Percentiles rank a stretch among this genome's conserved stretches.
These are phyloP conservation scores for Vultur gryphus DNA, from an alignment of 2,797 vertebrate species.

Conservation along the genomic window DNA sequence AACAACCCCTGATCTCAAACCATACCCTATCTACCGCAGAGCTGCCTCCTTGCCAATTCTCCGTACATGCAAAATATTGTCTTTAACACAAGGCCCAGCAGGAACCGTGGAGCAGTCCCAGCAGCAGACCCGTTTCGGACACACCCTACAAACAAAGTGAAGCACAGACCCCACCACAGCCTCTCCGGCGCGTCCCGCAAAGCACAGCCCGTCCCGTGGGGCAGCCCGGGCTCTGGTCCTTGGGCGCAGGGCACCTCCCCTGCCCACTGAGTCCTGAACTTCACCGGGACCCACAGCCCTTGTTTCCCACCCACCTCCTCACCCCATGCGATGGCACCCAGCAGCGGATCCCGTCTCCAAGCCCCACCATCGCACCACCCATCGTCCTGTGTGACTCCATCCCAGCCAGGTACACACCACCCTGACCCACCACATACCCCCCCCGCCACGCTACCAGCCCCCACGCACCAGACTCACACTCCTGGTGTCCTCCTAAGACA, in stretches of 20 bases:
- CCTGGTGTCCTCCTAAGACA: neutral
- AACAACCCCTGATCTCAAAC: neutral
- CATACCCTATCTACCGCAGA: neutral
- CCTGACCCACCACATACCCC: too few relatives aligned
- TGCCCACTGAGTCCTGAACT: neutral
- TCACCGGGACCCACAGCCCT: neutral
- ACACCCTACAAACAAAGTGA: neutral
- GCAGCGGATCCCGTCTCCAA: neutral
- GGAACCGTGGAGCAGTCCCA: neutral
- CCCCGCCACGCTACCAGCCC: neutral
- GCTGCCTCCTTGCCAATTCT: neutral
- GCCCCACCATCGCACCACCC: neutral
- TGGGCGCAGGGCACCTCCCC: neutral
- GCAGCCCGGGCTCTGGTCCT: neutral
- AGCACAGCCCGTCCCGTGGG: fast-evolving
- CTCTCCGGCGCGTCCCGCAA: neutral
- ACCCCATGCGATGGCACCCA: neutral
- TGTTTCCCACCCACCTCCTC: neutral
- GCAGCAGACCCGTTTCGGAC: neutral
- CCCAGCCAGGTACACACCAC: neutral
- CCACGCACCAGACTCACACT: fast-evolving
- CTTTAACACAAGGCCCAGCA: neutral
- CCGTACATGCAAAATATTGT: neutral
- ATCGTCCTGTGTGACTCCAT: neutral
- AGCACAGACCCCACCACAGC: neutral